These are phyloP conservation scores for Drosophila ohnishii DNA, from an alignment of 1,140 invertebrate genomes.

Conservation along the genomic window DNA sequence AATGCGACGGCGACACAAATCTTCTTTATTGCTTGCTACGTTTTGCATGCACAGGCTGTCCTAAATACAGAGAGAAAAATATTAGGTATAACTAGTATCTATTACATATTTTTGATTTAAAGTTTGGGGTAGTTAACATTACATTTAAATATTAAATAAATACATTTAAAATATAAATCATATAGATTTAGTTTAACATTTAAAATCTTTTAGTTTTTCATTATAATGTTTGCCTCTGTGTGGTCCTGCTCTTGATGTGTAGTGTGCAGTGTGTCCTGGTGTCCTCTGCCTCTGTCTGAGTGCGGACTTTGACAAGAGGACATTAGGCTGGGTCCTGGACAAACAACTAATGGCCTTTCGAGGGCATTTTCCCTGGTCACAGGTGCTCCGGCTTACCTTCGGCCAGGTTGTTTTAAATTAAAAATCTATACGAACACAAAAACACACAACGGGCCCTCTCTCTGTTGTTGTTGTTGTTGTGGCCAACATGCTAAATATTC, in stretches of 20 bases:
- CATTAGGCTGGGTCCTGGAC: conserved; percentile 71
- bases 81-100: too few relatives aligned
- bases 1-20: conserved; percentile 76
- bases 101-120: too few relatives aligned
- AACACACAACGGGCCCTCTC: conserved; percentile 32
- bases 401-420: conserved; percentile 75
- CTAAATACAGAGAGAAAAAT: conserved; percentile 5
- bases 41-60: conserved; percentile 60
- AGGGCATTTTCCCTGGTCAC: conserved; percentile 66
- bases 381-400: conserved; percentile 56
- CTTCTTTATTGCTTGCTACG: conserved; percentile 78
- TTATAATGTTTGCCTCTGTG: not conserved
- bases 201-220: not conserved
- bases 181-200: not conserved
- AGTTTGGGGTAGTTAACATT: too few relatives aligned
- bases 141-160: not conserved
- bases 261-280: conserved; percentile 18
- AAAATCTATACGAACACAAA: conserved; percentile 59
- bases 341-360: conserved; percentile 79
- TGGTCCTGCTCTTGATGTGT: not conserved
- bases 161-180: not conserved
- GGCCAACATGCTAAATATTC: conserved; percentile 41
- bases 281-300: conserved; percentile 21
- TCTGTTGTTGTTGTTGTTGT: not conserved
- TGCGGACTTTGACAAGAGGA: conserved; percentile 71